Base-by-base conservation (phyloP, 1,140 invertebrate species). In the Monochamus saltuarius region DNA sequence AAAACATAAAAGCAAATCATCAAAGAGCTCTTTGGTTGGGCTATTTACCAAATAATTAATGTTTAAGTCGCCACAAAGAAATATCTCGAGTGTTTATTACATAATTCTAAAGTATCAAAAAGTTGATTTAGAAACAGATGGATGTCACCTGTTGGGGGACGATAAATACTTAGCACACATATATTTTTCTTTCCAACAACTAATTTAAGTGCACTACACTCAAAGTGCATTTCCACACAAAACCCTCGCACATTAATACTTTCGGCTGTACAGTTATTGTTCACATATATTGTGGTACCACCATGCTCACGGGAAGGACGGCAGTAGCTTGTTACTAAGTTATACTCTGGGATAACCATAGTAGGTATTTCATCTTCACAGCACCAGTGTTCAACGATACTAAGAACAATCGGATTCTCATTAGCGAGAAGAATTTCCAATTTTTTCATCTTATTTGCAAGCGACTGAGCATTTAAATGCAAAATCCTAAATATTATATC, bases 371-470 rank as follows among this genome's bases (percentile, higher is more conserved):
- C 39, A n/a, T 38, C 36, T 8, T 14, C 35, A 54, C 39, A 11
- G n/a, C 51, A 54, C 51, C 51, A 54, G 38, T 54, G 51, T 19
- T 54, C 51, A 14, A 42, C 36, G 6, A 54, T 13, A 42, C 51
- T 39, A n/a, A 54, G 11, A 7, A 54, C 38, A n/a, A 17, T 37
- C 8, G 51, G 51, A 13, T 22, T 22, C 14, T 54, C 51, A 19
- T 54, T 35, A 16, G 11, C 35, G 37, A 39, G 14, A 0, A 54
- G 38, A 19, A 54, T 37, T 38, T 54, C 38, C 11, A 54, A 19
- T 39, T 29, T 38, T 7, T 54, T 19, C 35, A 54, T 39, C n/a
- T 54, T 54, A n/a, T 54, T 54, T 7, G 36, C 39, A 11, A 53
- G 1, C 2, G 9, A 14, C 13, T 53, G 51, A 3, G 38, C 38